Evolutionary conservation across 53 echinoderm and acorn worm genomes (phyloP), one percentile per base, ranked within the genome.

Genomic region (Luidia sarsii): DNA sequence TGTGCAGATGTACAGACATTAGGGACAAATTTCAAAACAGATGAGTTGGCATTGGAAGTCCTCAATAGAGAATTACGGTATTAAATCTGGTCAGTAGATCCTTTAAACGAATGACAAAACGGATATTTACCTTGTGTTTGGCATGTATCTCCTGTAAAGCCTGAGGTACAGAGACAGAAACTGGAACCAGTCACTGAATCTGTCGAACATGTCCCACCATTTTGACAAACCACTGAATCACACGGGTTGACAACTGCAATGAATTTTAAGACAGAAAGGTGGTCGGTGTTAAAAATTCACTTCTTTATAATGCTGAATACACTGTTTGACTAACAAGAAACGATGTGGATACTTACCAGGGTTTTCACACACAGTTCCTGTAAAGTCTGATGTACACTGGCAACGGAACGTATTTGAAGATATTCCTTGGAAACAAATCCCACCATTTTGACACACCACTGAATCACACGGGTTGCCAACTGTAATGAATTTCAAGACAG

Each of bases 121-220:
- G n/a, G n/a, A n/a, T n/a, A n/a, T n/a, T n/a, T n/a, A n/a, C n/a
- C n/a, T n/a, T n/a, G n/a, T n/a, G 31, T 19, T 21, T 83, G 32
- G 45, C 83, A 83, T 0, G 39, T 16, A 2, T 15, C 10, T 3
- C 83, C 83, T 20, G 49, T 83, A 18, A 48, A 68, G 14, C 68
- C 68, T 15, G 31, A 13, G 0, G 34, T 2, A 68, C 68, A 68
- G 25, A 19, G 2, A 48, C 68, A 68, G 15, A 23, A 5, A 68
- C 49, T 48, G 6, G 31, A 16, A 13, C 15, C 49, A 1, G 32
- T 3, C 8, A 15, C 49, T 27, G 21, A 25, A 37, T 4, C 20
- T 3, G 6, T 6, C 41, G n/a, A 28, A 27, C 68, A 68, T 1
- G 2, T 32, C 30, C 31, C 68, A 16, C 49, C 50, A 49, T 68